Evolutionary conservation across 2,113 vertebrate species (phyloP).

Genomic region (Cacatua alba): DNA sequence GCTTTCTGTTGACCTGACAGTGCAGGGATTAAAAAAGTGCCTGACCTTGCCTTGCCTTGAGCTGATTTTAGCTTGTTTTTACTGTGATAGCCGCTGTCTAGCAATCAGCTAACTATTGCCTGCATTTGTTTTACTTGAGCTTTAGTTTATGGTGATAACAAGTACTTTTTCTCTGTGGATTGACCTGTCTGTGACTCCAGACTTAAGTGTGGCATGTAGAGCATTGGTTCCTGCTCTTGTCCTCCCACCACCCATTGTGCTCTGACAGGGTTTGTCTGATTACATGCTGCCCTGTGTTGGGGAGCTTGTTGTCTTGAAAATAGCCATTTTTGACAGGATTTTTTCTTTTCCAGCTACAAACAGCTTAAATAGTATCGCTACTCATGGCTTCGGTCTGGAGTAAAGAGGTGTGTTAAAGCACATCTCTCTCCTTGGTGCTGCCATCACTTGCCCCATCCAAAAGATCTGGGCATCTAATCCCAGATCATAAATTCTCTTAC

Average conservation of each 20-base stretch:
- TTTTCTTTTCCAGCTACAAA: background rate
- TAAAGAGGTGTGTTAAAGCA: background rate
- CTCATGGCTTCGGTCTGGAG: background rate
- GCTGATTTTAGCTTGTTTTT: background rate
- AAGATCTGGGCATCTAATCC: background rate
- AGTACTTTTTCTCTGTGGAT: background rate
- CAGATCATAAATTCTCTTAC: background rate
- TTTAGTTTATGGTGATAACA: background rate
- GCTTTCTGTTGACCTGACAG: background rate
- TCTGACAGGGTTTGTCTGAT: background rate
- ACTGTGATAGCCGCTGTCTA: background rate
- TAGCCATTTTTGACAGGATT: background rate
- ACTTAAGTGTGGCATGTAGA: background rate
- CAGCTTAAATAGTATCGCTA: background rate
- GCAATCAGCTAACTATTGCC: background rate
- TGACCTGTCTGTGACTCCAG: background rate
- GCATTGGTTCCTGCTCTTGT: rapidly evolving
- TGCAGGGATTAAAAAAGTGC: background rate
- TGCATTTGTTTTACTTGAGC: background rate
- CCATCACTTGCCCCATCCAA: background rate
- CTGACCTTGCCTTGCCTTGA: background rate
- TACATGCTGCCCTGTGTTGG: rapidly evolving
- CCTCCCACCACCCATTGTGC: rapidly evolving
- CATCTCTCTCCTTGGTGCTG: background rate
- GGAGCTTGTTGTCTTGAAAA: background rate